phyloP scores from a whole-genome alignment of 2,888 invertebrate genomes.

The Tachina fera region DNA sequence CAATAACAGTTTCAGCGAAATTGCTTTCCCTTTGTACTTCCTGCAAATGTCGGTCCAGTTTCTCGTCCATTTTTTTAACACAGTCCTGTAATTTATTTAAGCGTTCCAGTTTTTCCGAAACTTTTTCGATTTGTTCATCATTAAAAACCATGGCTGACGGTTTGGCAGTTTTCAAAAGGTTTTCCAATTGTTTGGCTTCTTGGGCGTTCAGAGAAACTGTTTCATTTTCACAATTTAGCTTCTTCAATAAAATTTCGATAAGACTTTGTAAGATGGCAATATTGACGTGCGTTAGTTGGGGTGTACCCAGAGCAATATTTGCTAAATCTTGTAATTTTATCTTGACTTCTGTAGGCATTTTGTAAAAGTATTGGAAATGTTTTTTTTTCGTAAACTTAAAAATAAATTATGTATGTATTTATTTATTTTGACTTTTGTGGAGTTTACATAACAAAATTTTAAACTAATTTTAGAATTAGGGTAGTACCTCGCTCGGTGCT shows the following conservation, averaged over 20 bases:
- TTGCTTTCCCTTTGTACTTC: conserved; percentile 74
- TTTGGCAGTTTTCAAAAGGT: conserved; percentile 74
- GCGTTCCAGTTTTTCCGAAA: conserved; percentile 74
- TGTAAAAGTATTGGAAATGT: not conserved
- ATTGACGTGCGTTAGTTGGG: conserved; percentile 75
- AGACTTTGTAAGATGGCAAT: conserved; percentile 79
- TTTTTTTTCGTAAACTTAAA: not conserved
- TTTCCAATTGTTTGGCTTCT: conserved; percentile 76
- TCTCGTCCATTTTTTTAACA: conserved; percentile 72
- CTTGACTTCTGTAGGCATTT: conserved; percentile 65
- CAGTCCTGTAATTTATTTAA: conserved; percentile 74
- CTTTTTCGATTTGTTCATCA: conserved; percentile 73
- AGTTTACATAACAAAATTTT: not conserved
- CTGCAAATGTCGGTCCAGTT: conserved; percentile 76
- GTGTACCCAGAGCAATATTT: conserved; percentile 79
- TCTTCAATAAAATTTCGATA: conserved; percentile 78
- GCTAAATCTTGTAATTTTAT: conserved; percentile 78
- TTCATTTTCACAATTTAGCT: conserved; percentile 78
- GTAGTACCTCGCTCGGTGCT: no score
- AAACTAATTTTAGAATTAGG: not conserved
- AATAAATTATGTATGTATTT: conserved; percentile 1
- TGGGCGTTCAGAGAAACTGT: conserved; percentile 77
- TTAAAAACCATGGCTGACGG: conserved; percentile 77
- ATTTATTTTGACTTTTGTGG: not conserved
- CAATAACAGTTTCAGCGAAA: conserved; percentile 68